Base-by-base conservation (phyloP, 2,797 vertebrate species). In the Sebastes oblongus region DNA sequence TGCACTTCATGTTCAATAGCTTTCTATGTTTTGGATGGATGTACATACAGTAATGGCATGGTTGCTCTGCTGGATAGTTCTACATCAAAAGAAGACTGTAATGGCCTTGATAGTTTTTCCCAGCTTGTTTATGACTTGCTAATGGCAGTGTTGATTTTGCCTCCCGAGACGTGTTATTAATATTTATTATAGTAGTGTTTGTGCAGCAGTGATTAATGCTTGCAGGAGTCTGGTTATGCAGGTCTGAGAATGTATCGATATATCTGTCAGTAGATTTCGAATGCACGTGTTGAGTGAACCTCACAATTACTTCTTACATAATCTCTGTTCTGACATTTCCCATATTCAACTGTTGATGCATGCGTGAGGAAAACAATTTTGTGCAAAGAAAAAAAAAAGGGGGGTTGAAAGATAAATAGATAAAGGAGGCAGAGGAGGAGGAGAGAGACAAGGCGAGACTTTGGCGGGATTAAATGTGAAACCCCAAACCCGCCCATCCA, bases 151-250 rank as follows among this genome's bases (percentile, higher is more conserved):
- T 78, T 80, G 58, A 70, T 78, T 74, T 67, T 34, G 12, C 75
- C 64, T 46, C 72, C 36, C 2, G 13, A 4, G 36, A 70, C 5
- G 32, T 60, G 25, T 76, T 67, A 72, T 80, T 65, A 71, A 77
- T 88, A 84, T 86, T 83, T 79, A 79, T 68, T 50, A 29, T 16
- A 34, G 54, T 56, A 46, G 72, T 76, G 66, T 90, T 87, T 86
- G 59, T 42, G 42, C 24, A 59, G 86, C 52, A 11, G 56, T 86
- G 72, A 85, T 86, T 81, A 60, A 86, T 81, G 77, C 24, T 32
- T 34, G 22, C 71, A 56, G 64, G 42, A 71, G 39, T 52, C 18
- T 52, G 11, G 24, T 25, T 25, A 25, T 61, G 54, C 29, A 11
- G 22, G 64, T 72, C 22, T 56, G 42, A 39, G 32, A 64, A 60